Evolutionary conservation across 2,888 invertebrate species (phyloP).

Genomic region (Hipparchia sbordonii): DNA sequence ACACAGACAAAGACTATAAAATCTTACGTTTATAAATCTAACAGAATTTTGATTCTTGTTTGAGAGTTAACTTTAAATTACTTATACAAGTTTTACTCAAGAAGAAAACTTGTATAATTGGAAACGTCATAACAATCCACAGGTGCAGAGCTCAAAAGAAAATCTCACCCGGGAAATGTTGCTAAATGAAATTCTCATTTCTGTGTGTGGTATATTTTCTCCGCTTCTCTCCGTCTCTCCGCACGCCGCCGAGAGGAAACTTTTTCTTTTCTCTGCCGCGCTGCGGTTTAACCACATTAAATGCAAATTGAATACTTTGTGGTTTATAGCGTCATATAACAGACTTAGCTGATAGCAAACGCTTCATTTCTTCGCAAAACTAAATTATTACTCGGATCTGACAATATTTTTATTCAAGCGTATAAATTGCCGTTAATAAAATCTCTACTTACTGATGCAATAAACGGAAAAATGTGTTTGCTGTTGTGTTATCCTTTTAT

Average conservation of each 20-base stretch:
- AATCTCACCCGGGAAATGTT: background rate
- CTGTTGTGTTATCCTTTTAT: no score
- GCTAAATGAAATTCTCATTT: background rate
- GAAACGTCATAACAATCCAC: background rate
- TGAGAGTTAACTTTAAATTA: no score
- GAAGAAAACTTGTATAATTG: no score
- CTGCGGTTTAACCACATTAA: background rate
- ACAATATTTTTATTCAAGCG: background rate
- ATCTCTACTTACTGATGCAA: no score
- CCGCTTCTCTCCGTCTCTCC: background rate
- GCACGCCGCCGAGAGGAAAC: background rate
- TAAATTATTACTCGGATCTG: background rate
- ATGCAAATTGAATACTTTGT: slow-evolving; percentile 4
- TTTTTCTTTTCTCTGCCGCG: background rate
- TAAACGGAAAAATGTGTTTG: no score
- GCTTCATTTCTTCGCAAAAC: background rate
- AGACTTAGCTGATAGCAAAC: background rate
- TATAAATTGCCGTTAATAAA: no score
- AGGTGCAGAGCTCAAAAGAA: background rate
- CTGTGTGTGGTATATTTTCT: background rate
- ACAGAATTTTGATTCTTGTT: no score
- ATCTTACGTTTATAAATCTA: no score
- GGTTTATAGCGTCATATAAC: background rate
- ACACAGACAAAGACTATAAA: no score
- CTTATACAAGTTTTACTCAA: no score